A percentile compares a stretch with the other conserved stretches of the same genome.
Conservation (phyloP, 2,797 vertebrate genomes). For the Lateolabrax maculatus region DNA sequence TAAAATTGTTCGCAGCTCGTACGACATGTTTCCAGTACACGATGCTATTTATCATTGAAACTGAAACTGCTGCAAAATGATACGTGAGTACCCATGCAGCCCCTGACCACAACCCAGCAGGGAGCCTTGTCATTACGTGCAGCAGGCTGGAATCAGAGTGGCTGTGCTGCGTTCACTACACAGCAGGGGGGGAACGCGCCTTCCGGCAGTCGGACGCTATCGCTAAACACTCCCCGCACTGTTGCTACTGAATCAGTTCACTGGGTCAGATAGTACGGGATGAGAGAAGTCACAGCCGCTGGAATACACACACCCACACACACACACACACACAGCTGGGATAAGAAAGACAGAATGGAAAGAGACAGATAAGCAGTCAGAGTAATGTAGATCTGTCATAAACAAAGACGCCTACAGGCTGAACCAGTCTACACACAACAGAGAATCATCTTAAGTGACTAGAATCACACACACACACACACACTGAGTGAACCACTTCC, state of each 20-base stretch:
- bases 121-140: conserved; percentile 1
- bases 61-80: conserved; percentile 16
- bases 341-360: not conserved
- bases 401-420: conserved; percentile 22
- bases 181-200: not conserved
- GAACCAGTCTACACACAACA: conserved; percentile 11
- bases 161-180: not conserved
- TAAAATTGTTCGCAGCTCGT: not conserved
- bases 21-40: not conserved
- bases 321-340: conserved; percentile 5
- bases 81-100: not conserved
- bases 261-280: conserved; percentile 39
- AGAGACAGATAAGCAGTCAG: conserved; percentile 7
- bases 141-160: not conserved
- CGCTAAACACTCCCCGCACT: not conserved
- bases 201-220: not conserved
- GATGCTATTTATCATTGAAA: not conserved
- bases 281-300: conserved; percentile 13
- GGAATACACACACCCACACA: conserved; percentile 12
- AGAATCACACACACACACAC: conserved; percentile 17
- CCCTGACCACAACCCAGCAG: conserved; percentile 17
- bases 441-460: conserved; percentile 3
- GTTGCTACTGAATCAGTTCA: conserved; percentile 43
- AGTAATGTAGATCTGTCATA: conserved; percentile 10
- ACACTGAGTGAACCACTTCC: conserved; percentile 18